Percentiles rank a stretch among this genome's conserved stretches.
Evolutionary conservation across 1,140 invertebrate genomes (phyloP).

Genomic region (Drosophila ambigua): DNA sequence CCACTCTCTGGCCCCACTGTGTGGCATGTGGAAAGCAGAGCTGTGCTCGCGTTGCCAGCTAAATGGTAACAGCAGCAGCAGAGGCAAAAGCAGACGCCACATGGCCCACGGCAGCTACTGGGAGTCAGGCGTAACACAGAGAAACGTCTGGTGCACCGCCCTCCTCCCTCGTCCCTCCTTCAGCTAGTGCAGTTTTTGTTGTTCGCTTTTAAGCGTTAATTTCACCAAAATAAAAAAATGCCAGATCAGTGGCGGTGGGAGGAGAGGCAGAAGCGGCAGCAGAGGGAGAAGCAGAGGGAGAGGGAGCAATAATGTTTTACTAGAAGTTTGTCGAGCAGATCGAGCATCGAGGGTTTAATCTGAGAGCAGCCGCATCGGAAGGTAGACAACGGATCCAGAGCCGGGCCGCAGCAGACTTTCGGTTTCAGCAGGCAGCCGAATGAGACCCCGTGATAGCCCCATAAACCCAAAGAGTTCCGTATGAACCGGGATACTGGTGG

Average conservation of each 20-base stretch:
- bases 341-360: constrained; percentile 36
- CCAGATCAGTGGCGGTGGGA: constrained; percentile 2
- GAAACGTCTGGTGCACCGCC: constrained; percentile 33
- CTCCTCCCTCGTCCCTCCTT: no score
- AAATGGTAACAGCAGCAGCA: constrained; percentile 23
- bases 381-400: constrained; percentile 17
- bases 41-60: constrained; percentile 20
- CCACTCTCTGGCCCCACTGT: constrained; percentile 28
- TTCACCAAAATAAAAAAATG: constrained; percentile 59
- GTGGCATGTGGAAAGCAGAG: constrained; percentile 36
- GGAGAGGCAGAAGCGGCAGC: background rate
- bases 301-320: constrained; percentile 4
- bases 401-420: constrained; percentile 23
- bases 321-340: constrained; percentile 63
- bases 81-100: constrained; percentile 16
- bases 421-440: constrained; percentile 17
- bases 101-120: constrained; percentile 23
- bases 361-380: constrained; percentile 16
- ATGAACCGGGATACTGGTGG: no score
- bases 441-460: background rate
- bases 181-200: constrained; percentile 16
- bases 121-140: constrained; percentile 68
- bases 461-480: no score
- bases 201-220: constrained; percentile 58
- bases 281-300: background rate